Base-by-base conservation (phyloP, 2,113 vertebrate species). In the Speoplatyrhinus poulsoni region DNA sequence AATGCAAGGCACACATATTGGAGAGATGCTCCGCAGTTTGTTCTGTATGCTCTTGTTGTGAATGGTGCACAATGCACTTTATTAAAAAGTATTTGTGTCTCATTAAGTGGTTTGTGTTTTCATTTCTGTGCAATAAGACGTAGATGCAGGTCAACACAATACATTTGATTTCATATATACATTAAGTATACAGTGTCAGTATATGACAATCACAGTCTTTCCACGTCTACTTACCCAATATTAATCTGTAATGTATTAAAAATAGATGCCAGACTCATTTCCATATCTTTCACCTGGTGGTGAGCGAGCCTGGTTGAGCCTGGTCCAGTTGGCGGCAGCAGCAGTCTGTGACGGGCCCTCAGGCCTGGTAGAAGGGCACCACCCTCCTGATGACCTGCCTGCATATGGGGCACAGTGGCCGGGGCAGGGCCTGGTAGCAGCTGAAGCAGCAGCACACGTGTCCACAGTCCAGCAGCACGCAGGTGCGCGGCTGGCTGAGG, bases 371-470 rank as follows among this genome's bases (percentile, higher is more conserved):
- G 19, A 96, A 89, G n/a, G 94, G 93, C 46, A 96, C 91, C 26
- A 95, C 92, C 0, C 95, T 91, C 32, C 69, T 82, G 60, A 96
- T 94, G 49, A 17, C 49, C 11, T 93, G 90, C 57, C 94, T 90
- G 82, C 95, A 96, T 56, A 96, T 94, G 72, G 95, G 95, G 72
- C 95, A 96, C 19, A 26, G 76, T 48, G 65, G 91, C 15, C 79
- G 65, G 1, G 93, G 93, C 57, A 96, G 82, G 8, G 92, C 90
- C 82, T 92, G 91, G 83, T 92, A 95, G 88, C 95, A 96, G 48
- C 61, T 82, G 73, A 92, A 90, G 86, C 95, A 96, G 85, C 95
- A 96, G 87, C 95, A 96, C n/a, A 95, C 92, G 11, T 96, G 95
- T 48, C 95, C 95, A 0, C 95, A 96, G 59, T 94, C 77, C 73